These are phyloP conservation scores for Lycia hirtaria DNA, from an alignment of 2,888 invertebrate species.

Conservation along the genomic window DNA sequence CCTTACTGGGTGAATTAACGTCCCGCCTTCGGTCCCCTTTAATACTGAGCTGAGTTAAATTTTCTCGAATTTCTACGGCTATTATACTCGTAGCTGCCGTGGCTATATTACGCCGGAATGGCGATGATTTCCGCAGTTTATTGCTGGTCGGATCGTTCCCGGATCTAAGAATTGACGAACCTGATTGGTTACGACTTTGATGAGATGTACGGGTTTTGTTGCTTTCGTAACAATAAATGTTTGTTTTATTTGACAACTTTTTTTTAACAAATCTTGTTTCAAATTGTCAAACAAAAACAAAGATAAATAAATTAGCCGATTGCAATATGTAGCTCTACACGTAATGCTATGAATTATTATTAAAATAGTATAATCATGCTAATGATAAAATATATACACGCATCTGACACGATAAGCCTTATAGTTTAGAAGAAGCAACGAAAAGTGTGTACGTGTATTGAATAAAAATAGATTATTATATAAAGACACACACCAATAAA, in stretches of 20 bases:
- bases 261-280: background rate
- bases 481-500: too few relatives aligned
- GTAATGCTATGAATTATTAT: too few relatives aligned
- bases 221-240: conserved; percentile 17
- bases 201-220: conserved; percentile 17
- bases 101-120: conserved; percentile 70
- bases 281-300: too few relatives aligned
- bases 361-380: too few relatives aligned
- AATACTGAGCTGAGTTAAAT: conserved; percentile 83
- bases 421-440: too few relatives aligned
- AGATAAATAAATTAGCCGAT: background rate
- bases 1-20: conserved; percentile 84
- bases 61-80: conserved; percentile 81
- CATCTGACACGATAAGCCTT: too few relatives aligned
- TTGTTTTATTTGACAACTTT: background rate
- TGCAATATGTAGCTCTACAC: background rate
- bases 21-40: conserved; percentile 78
- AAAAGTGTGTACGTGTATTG: too few relatives aligned
- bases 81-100: conserved; percentile 51
- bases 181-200: conserved; percentile 43
- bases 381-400: too few relatives aligned
- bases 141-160: conserved; percentile 61
- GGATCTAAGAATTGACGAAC: conserved; percentile 38
- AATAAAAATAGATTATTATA: too few relatives aligned
- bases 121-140: conserved; percentile 79